Percentiles rank a stretch among this genome's conserved stretches.
These are phyloP conservation scores for Rhinichthys osculus DNA, from an alignment of 2,797 vertebrate species.

Conservation along the genomic window DNA sequence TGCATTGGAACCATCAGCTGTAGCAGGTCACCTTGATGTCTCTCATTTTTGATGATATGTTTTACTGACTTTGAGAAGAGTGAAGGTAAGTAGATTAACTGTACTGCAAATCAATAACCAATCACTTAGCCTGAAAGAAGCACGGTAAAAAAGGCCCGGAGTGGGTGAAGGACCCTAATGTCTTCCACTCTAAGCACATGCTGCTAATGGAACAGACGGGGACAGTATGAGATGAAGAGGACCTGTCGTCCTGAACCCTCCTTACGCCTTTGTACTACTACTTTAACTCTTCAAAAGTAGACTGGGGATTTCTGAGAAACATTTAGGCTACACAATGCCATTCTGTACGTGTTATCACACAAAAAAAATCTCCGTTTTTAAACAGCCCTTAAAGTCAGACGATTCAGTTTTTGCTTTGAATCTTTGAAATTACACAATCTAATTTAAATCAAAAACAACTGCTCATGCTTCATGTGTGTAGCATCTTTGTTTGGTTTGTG, in stretches of 20 bases:
- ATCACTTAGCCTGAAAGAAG: constrained; percentile 75
- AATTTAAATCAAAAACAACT: background rate
- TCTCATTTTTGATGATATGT: constrained; percentile 53
- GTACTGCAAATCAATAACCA: constrained; percentile 77
- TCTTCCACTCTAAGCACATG: constrained; percentile 20
- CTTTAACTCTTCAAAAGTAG: background rate
- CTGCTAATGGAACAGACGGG: constrained; percentile 16
- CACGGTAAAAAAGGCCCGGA: constrained; percentile 42
- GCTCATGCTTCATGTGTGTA: background rate
- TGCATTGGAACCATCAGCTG: constrained; percentile 13
- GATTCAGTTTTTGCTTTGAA: background rate
- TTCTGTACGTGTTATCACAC: background rate
- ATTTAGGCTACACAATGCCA: constrained; percentile 42
- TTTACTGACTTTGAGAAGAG: constrained; percentile 61
- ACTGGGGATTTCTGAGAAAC: constrained; percentile 23
- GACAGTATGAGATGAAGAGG: background rate
- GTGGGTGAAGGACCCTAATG: constrained; percentile 45
- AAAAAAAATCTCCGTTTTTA: no score
- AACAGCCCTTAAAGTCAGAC: no score
- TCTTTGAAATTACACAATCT: no score
- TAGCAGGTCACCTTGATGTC: constrained; percentile 71
- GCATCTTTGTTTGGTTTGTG: background rate
- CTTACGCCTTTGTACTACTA: constrained; percentile 4
- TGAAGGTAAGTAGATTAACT: constrained; percentile 78
- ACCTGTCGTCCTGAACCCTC: constrained; percentile 54